Percentiles rank a stretch among this genome's conserved stretches.
Conservation (phyloP, 2,797 vertebrate species). For the Argyrosomus regius region DNA sequence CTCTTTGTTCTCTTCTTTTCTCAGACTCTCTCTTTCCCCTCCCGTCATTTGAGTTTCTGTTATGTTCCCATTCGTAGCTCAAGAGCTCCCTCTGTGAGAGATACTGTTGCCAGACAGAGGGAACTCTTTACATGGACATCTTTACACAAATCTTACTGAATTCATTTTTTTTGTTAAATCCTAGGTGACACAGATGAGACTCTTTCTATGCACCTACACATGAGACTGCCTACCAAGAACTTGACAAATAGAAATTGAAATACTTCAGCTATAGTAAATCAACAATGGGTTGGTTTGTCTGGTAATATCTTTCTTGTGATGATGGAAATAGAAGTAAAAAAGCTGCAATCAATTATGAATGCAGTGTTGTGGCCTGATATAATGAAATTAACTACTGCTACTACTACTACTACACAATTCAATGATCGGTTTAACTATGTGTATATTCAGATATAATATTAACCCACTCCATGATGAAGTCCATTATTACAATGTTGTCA, state of each 20-base stretch:
- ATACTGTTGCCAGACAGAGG: conserved; percentile 47
- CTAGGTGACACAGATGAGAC: not conserved
- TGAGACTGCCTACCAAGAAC: not conserved
- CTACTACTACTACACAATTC: not conserved
- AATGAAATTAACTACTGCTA: not conserved
- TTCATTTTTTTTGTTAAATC: no score
- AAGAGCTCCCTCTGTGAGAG: conserved; percentile 87
- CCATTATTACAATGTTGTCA: not conserved
- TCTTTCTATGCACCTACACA: not conserved
- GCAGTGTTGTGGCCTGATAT: not conserved
- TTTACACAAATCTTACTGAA: conserved; percentile 42
- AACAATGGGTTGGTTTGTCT: conserved; percentile 1
- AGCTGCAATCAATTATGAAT: not conserved
- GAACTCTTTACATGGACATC: conserved; percentile 30
- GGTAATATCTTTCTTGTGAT: not conserved
- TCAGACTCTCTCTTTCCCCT: conserved; percentile 36
- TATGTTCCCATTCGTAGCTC: conserved; percentile 74
- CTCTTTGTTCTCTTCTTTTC: conserved; percentile 37
- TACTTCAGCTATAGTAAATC: not conserved
- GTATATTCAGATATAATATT: not conserved
- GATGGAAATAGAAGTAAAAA: not conserved
- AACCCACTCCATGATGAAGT: not conserved
- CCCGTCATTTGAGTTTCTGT: conserved; percentile 45
- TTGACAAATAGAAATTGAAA: not conserved
- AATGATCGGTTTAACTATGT: not conserved